Conservation (phyloP, 2,113 vertebrate species). For the Platanista minor region DNA sequence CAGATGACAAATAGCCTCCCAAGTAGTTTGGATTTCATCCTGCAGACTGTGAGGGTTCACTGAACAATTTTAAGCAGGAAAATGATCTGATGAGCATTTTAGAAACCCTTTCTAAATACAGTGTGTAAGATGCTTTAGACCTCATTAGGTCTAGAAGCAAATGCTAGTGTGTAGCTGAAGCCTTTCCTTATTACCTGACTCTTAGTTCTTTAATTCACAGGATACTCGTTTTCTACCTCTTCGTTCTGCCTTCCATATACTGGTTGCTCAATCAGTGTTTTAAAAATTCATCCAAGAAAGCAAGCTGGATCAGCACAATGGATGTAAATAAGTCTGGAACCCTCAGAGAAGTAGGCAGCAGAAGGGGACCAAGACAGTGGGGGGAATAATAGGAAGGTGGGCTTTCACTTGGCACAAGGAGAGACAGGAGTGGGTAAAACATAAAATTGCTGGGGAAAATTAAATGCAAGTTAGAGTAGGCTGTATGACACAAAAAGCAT, state of each 20-base stretch:
- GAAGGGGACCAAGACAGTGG: background rate
- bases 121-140: background rate
- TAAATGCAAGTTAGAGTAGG: background rate
- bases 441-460: background rate
- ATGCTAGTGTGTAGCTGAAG: background rate
- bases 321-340: background rate
- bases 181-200: background rate
- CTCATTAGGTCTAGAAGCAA: background rate
- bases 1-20: background rate
- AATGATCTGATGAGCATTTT: background rate
- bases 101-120: background rate
- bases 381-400: background rate
- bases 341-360: background rate
- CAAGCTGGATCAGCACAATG: background rate
- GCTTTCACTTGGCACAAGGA: background rate
- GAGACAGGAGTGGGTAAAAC: background rate
- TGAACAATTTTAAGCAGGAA: background rate
- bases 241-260: background rate
- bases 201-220: background rate
- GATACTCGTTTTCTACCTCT: background rate
- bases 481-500: background rate
- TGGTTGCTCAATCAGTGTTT: background rate
- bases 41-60: background rate
- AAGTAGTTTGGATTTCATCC: background rate
- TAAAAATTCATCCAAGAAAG: background rate